Evolutionary conservation across 2,113 vertebrate genomes (phyloP).

Genomic region (Myrmecophaga tridactyla): DNA sequence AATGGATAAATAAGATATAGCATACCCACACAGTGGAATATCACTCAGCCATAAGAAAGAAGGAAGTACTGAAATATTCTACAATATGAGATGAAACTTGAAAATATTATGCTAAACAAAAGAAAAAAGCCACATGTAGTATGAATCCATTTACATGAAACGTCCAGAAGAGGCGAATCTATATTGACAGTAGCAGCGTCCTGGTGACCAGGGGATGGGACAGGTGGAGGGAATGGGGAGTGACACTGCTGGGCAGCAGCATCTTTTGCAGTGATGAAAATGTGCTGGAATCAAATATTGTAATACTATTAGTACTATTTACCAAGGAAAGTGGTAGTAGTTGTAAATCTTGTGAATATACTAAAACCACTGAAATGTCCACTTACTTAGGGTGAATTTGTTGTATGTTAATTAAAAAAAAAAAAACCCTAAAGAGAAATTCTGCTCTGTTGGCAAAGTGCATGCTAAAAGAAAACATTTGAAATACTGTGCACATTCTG

Average conservation of each 20-base stretch:
- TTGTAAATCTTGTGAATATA: background rate
- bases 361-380: background rate
- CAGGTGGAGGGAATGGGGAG: background rate
- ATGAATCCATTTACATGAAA: background rate
- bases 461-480: background rate
- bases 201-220: background rate
- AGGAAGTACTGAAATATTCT: background rate
- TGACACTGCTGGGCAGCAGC: background rate
- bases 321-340: background rate
- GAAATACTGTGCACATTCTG: background rate
- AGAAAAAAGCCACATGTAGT: background rate
- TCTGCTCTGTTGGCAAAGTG: background rate
- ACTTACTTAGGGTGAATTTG: background rate
- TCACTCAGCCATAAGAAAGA: background rate
- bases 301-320: too few relatives aligned
- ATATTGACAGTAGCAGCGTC: background rate
- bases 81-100: background rate
- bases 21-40: background rate
- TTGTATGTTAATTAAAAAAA: background rate
- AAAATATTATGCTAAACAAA: background rate
- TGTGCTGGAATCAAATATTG: background rate
- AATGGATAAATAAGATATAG: background rate
- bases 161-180: background rate
- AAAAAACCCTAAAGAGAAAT: background rate
- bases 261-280: background rate